Evolutionary conservation across 2,797 vertebrate species (phyloP), one percentile per base, ranked within the genome.

Genomic region (Eutrigla gurnardus): DNA sequence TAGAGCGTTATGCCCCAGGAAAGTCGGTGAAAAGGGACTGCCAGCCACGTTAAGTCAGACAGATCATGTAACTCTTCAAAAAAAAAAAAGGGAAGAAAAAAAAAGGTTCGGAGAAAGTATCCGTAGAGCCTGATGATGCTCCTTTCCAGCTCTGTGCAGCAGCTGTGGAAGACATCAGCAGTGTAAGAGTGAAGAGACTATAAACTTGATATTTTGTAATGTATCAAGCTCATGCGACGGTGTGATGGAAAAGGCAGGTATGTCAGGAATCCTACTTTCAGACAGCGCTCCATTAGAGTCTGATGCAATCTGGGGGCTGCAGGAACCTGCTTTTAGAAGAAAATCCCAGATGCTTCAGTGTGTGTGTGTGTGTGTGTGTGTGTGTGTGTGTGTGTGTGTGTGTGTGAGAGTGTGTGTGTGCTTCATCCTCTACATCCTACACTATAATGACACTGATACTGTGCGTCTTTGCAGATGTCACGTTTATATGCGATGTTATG

Each of bases 161-260:
- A 86, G 79, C 93, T 93, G 93, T 57, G 45, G 80, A 92, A 91
- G 54, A 47, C 87, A 91, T 93, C 83, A 90, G 85, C 77, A 68
- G 65, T 78, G 86, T 87, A 83, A 87, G 75, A 89, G 83, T n/a
- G 45, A 57, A 74, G 83, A 78, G 81, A 88, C 87, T 78, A 87
- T 90, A 88, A 93, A 93, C 88, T 17, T 78, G 85, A 90, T 92
- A 88, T 92, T 90, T 91, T 82, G 87, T 88, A 86, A 89, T 73
- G 86, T 75, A 80, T 91, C 66, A 10, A 89, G 88, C 86, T 86
- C 83, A 80, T 93, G 90, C 85, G 78, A 78, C 40, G 37, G 82
- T 83, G 83, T 91, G 93, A 94, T 94, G 89, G 92, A 88, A 93
- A 94, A 81, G 91, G 89, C 91, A 92, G 92, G 85, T 91, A 93